Evolutionary conservation across 2,113 vertebrate species (phyloP), one percentile per base, ranked within the genome.

Genomic region (Lanius collurio): DNA sequence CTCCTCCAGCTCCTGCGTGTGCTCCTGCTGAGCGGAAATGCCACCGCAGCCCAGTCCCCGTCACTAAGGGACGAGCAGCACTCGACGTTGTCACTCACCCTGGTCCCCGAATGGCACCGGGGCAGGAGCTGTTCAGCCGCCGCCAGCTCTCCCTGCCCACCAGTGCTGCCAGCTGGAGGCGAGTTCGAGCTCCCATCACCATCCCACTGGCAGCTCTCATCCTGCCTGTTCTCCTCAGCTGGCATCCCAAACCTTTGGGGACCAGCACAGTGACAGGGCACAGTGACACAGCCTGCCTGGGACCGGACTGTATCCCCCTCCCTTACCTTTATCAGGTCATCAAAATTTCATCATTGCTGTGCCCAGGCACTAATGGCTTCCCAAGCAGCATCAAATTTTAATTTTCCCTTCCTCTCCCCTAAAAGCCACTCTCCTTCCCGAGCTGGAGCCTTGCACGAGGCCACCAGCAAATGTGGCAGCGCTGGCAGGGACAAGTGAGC

Each of bases 351-450:
- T 93, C 9, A 97, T 92, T 2, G 68, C 93, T 33, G 59, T n/a
- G 87, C 92, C 70, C 74, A 96, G 95, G 94, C 96, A 85, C 97
- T 96, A 96, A 97, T 89, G 84, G 96, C 93, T 98, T 97, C 97
- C 97, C 91, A 90, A 81, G 83, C 42, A 95, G 77, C 94, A 97
- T 97, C 95, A 97, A 91, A 97, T 80, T 97, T 96, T 95, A 97
- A 96, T 91, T 75, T 79, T 90, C 67, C 76, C 44, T 76, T 93
- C 47, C 78, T 74, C 75, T 88, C 60, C 83, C 57, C 89, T 90
- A 70, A 95, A 95, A 97, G 93, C 83, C 90, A 86, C 89, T 95
- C 75, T 71, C 53, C 70, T 81, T 69, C 74, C 91, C 3, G 28
- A 93, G 89, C 85, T 1, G 0, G 35, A 49, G 95, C 83, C 90